Evolutionary conservation across 1,140 invertebrate genomes (phyloP), one percentile per base, ranked within the genome.

Genomic region (Brachionus sp.): DNA sequence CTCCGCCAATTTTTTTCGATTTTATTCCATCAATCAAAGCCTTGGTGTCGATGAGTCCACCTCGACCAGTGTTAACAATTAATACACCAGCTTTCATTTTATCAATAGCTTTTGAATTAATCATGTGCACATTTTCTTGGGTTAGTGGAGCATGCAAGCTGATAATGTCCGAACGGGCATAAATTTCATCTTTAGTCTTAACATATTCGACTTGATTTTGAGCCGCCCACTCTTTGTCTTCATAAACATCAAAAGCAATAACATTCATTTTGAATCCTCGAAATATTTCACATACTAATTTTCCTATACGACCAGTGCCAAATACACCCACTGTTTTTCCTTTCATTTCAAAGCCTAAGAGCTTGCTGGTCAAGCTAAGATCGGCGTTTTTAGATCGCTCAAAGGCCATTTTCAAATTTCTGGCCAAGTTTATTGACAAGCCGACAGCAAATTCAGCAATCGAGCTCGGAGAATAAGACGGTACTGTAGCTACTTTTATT

Each of bases 181-280:
- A 42, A 16, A 64, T 19, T 64, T 62, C 37, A 16, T 82, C 62
- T 37, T 82, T 57, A 2, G n/a, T 64, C 64, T 57, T 82, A 1
- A 42, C 53, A 66, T 82, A 82, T 37, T 42, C 39, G 37, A 64
- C 50, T 62, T 37, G 23, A 9, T 64, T 64, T 25, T 64, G 25
- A 3, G 25, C 50, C 19, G 53, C 62, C 19, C 50, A 57, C 25
- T 64, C 19, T 66, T 82, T 57, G 39, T 82, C 53, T 29, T 62
- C 50, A 62, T 64, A 82, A 19, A 82, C 53, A 82, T 82, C 77
- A 29, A 62, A 82, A 9, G 77, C 77, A 62, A 82, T 62, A 12
- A 82, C 77, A 62, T 82, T 82, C 37, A 57, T 62, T 37, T 57
- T 57, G 44, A 82, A 82, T n/a, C 77, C 77, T 2, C 37, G 19